Evolutionary conservation across 2,888 invertebrate species (phyloP).

Genomic region (Trichacis sp.): DNA sequence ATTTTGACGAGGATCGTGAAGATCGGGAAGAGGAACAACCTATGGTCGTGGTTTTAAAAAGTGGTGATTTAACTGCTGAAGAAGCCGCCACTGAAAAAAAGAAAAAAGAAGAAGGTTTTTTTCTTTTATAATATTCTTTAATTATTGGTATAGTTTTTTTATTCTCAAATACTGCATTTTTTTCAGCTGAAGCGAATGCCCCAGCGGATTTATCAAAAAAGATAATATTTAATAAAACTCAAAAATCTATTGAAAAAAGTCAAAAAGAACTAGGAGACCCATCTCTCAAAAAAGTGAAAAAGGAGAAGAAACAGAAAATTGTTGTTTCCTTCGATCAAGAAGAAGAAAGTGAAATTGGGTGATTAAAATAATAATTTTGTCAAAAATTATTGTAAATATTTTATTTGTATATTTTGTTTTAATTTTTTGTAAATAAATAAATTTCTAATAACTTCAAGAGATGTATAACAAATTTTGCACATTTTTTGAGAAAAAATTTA

Average conservation of each 20-base stretch:
- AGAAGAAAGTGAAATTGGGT: conserved; percentile 53
- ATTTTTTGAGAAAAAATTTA: too few relatives aligned
- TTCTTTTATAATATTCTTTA: neutral
- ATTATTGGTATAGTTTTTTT: conserved; percentile 3
- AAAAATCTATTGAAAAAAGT: conserved; percentile 39
- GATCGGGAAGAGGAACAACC: conserved; percentile 73
- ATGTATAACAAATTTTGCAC: too few relatives aligned
- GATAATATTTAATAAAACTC: conserved; percentile 71
- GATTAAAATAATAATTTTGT: too few relatives aligned
- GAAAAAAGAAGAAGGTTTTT: conserved; percentile 56
- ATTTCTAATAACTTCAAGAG: too few relatives aligned
- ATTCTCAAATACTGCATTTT: conserved; percentile 1
- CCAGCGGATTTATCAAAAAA: conserved; percentile 75
- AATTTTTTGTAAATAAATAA: too few relatives aligned
- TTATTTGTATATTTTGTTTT: too few relatives aligned
- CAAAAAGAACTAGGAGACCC: conserved; percentile 37
- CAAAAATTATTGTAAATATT: too few relatives aligned
- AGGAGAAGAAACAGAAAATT: conserved; percentile 51
- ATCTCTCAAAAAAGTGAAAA: conserved; percentile 35
- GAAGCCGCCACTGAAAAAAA: conserved; percentile 68
- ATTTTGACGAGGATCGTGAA: too few relatives aligned
- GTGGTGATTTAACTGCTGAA: conserved; percentile 73
- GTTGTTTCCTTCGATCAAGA: conserved; percentile 60
- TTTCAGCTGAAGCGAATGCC: conserved; percentile 71
- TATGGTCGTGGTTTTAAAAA: conserved; percentile 72